Base-by-base conservation (phyloP, 2,888 invertebrate genomes). In the Notocelia uddmanniana region DNA sequence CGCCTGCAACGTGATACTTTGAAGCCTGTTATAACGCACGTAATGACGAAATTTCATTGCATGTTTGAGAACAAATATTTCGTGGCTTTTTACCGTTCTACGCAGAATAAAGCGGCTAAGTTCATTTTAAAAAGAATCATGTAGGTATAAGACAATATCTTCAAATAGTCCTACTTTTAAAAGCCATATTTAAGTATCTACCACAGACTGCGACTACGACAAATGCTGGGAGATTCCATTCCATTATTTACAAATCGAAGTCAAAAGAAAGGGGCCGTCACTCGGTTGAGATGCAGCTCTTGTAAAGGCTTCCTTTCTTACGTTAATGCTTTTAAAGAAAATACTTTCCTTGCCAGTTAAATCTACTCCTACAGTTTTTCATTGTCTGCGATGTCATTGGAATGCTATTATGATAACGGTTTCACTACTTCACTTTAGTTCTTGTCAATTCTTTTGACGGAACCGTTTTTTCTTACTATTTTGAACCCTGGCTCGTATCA, bases 321-420 rank as follows among this genome's bases (percentile, higher is more conserved):
- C 55, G 62, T 68, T 72, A 72, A 72, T 72, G 62, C 72, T 72
- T 72, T 72, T 72, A 72, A 66, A 67, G 72, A 68, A 68, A 72
- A 72, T 68, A 72, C 72, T 72, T 72, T 68, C 68, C 55, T 68
- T 68, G 62, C 55, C 72, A 59, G 70, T 70, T 70, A 70, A 68
- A 37, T 68, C 45, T 68, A 50, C 62, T 71, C 52, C 45, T 23
- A 48, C 52, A 59, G 55, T 67, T 68, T 67, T 71, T 67, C 71
- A 71, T 71, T 71, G 71, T 71, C 48, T 54, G 66, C 18, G 31
- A 54, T 45, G 54, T 41, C 59, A 71, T 71, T 66, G 66, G 54
- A 71, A 71, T 66, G 52, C 66, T 70, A 67, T 71, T 60, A 71
- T 67, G 54, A 67, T 71, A 71, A 59, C 54, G 41, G 66, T 37